Base-by-base conservation (phyloP, 2,797 vertebrate species). In the Arctocebus calabarensis region DNA sequence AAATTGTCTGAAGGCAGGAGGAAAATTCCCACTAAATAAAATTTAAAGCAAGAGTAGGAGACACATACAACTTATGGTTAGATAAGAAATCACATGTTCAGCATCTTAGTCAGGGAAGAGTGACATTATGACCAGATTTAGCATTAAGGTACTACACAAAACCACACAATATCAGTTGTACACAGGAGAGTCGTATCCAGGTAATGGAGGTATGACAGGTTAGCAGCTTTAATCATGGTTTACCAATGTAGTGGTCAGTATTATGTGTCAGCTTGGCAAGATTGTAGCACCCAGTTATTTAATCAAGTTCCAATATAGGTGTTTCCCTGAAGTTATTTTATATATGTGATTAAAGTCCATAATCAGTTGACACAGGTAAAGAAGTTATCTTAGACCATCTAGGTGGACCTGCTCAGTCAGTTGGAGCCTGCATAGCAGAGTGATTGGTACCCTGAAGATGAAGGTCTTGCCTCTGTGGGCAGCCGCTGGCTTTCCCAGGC, bases 401-500 rank as follows among this genome's bases (percentile, higher is more conserved):
- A 7, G 22, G 9, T 32, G 4, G 52, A 23, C 7, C 12, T 88
- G 16, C 23, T 71, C 11, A 32, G 8, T 57, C 17, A 43, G 16
- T 5, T 59, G 19, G 74, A 27, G 4, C 5, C 19, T 68, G 57
- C 25, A 5, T 22, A 61, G 7, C n/a, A 55, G 57, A 83, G 17
- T 2, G 34, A 7, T 25, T 12, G 61, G 5, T 82, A 61, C 25
- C 10, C 64, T 55, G n/a, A 73, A 62, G 45, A 66, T 25, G 16
- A 82, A 43, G 10, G 12, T 4, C 40, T 3, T 5, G 0, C 0
- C 17, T 16, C 25, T 23, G 1, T 29, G 17, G 7, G 45, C 3
- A 20, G 5, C 5, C 43, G 0, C 1, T 74, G 40, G 17, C 8
- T 1, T 4, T 88, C 3, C 14, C 43, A 0, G 3, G n/a, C 45